A percentile compares a stretch with the other conserved stretches of the same genome.
phyloP scores from a whole-genome alignment of 2,113 vertebrate species.

The Gymnogyps californianus region DNA sequence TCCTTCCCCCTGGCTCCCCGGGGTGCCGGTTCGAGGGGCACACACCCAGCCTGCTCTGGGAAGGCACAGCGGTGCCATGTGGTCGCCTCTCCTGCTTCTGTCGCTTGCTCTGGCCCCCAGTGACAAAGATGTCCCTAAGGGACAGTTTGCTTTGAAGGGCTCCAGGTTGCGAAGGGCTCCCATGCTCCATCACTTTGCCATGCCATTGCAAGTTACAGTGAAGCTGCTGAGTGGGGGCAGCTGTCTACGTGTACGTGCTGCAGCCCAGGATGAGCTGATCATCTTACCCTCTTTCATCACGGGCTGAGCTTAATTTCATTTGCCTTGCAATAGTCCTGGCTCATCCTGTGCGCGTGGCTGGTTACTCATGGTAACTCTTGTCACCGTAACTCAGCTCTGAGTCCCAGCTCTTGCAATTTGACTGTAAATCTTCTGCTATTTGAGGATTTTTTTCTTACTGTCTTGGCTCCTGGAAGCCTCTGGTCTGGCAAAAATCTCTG shows the following conservation, averaged over 20 bases:
- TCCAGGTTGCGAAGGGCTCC: neutral
- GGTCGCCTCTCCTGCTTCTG: neutral
- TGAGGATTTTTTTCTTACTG: neutral
- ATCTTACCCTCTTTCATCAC: neutral
- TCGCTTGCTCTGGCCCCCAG: neutral
- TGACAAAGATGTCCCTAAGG: neutral
- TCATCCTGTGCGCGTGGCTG: accelerated
- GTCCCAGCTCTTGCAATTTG: neutral
- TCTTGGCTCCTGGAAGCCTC: neutral
- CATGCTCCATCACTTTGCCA: neutral
- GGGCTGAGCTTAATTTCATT: neutral
- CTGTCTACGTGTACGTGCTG: neutral
- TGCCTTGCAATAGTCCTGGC: neutral
- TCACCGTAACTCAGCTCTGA: neutral
- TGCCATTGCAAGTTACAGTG: neutral
- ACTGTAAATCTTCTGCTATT: neutral
- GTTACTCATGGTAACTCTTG: neutral
- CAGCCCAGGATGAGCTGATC: neutral
- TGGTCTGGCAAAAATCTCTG: neutral
- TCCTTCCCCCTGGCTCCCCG: accelerated
- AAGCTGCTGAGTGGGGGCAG: neutral
- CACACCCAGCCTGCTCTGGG: neutral
- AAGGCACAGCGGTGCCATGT: neutral
- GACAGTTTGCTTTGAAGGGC: neutral
- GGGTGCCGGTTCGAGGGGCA: neutral